Evolutionary conservation across 2,888 invertebrate species (phyloP), one percentile per base, ranked within the genome.

Genomic region (Limnephilus auricula): DNA sequence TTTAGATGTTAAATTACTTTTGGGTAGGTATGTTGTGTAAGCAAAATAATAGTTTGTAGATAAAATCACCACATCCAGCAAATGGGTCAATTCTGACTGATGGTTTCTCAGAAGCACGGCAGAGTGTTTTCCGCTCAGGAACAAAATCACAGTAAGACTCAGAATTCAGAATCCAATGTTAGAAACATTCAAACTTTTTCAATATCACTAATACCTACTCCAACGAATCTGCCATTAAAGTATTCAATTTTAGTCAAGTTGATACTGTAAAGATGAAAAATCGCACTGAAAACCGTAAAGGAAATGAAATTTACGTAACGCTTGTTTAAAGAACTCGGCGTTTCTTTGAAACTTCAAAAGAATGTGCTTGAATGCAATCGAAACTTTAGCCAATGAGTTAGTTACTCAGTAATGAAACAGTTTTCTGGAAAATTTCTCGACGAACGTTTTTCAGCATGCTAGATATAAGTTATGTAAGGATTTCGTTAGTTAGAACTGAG

Each of bases 341-440:
- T 79, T 91, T 91, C 85, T 89, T 89, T 37, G 80, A 90, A 89
- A 91, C 86, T 91, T 90, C n/a, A 79, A 90, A 89, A 90, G 91
- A 92, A 91, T 92, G 90, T 90, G 91, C 90, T 92, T 84, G 91
- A 92, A 92, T 91, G 89, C 86, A 92, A 91, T 91, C 89, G 87
- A 90, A 91, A 92, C 89, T 92, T 92, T 86, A 86, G 92, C 80
- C 85, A 91, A 90, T 92, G 92, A 92, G 89, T 84, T 31, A 91
- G 89, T 92, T 90, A 92, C 84, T 84, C n/a, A 88, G 89, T 87
- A 83, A 32, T 37, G 89, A 84, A 92, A 90, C 89, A 92, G 92
- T 90, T 89, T 78, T 65, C 50, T 65, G 83, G 31, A 91, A 91
- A 88, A 83, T 91, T 79, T 88, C 84, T 40, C n/a, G 25, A 45